These are phyloP conservation scores for Ethmia dodecea DNA, from an alignment of 2,888 invertebrate genomes.

Conservation along the genomic window DNA sequence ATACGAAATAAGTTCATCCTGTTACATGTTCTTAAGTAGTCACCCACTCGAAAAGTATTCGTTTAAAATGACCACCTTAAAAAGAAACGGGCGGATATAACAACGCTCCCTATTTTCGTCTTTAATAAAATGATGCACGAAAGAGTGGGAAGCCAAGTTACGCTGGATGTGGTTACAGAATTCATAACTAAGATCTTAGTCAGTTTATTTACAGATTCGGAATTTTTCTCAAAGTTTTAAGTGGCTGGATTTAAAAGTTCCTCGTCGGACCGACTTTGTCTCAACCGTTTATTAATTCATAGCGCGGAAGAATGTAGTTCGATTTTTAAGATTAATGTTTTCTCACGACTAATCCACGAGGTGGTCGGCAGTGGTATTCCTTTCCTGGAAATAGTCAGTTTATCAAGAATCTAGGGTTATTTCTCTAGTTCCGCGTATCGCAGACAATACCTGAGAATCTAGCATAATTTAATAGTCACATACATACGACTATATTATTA, in stretches of 20 bases:
- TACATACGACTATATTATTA: no score
- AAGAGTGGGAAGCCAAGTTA: slow-evolving; percentile 6
- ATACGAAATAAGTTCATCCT: slow-evolving; percentile 3
- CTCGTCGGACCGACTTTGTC: slow-evolving; percentile 10
- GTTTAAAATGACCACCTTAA: slow-evolving; percentile 2
- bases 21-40: slow-evolving; percentile 7
- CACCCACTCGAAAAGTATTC: slow-evolving; percentile 6
- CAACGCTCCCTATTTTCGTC: background rate
- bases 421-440: no score
- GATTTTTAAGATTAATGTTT: no score
- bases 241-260: slow-evolving; percentile 25
- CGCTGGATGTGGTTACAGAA: slow-evolving; percentile 14
- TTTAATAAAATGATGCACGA: background rate
- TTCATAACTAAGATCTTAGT: slow-evolving; percentile 24
- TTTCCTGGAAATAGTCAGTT: no score
- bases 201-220: slow-evolving; percentile 25
- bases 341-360: no score
- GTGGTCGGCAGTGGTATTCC: no score
- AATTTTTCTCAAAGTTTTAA: slow-evolving; percentile 25
- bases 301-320: background rate
- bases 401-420: no score
- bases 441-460: no score
- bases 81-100: background rate
- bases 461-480: no score
- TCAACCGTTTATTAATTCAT: slow-evolving; percentile 25